A percentile compares a stretch with the other conserved stretches of the same genome.
These are phyloP conservation scores for Marcusenius ussheri DNA, from an alignment of 2,113 vertebrate species.

Conservation along the genomic window DNA sequence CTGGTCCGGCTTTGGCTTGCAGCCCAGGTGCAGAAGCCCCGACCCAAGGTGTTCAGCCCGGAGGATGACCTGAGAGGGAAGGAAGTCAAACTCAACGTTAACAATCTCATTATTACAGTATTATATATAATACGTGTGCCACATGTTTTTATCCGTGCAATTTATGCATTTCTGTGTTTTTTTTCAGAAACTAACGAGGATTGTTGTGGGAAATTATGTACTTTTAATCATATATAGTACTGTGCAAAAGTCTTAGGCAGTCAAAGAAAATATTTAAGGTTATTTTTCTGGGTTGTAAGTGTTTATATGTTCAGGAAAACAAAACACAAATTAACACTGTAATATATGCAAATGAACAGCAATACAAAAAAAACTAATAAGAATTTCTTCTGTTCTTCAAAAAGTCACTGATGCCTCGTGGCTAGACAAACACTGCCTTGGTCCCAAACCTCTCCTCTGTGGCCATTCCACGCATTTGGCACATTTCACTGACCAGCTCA, in stretches of 20 bases:
- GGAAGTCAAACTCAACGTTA: background rate
- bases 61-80: conserved; percentile 66
- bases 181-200: background rate
- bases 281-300: background rate
- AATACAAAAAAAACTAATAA: background rate
- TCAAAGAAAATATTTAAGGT: background rate
- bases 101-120: background rate
- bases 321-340: background rate
- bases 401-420: background rate
- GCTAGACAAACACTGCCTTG: background rate
- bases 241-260: background rate
- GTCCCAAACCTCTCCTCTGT: background rate
- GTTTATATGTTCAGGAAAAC: background rate
- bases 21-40: conserved; percentile 82
- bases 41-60: conserved; percentile 88
- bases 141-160: background rate
- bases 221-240: background rate
- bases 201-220: background rate
- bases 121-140: background rate
- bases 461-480: background rate
- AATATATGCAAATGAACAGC: background rate
- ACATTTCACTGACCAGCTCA: background rate
- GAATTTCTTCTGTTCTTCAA: background rate
- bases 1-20: conserved; percentile 71
- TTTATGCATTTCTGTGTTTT: background rate